phyloP scores from a whole-genome alignment of 2,113 vertebrate genomes.

The Benitochromis conjunctus region DNA sequence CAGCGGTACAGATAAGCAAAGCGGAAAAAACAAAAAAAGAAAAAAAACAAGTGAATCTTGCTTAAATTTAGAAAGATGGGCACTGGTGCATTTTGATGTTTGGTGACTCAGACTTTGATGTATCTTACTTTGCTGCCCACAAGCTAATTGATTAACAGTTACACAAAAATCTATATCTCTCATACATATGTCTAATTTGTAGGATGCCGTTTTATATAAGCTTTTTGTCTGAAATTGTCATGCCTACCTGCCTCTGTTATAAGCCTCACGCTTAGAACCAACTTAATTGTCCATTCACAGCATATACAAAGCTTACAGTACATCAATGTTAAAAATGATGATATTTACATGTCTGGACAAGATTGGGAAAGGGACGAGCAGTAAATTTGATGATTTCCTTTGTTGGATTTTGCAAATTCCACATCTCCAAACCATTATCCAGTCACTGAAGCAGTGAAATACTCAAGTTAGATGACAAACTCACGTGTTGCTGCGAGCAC shows the following conservation, averaged over 20 bases:
- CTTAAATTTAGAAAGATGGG: slow-evolving; percentile 18
- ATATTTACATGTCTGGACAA: slow-evolving; percentile 73
- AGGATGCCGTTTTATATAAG: slow-evolving; percentile 15
- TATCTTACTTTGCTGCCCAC: slow-evolving; percentile 35
- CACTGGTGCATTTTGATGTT: slow-evolving; percentile 31
- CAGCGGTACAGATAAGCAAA: slow-evolving; percentile 58
- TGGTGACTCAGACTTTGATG: slow-evolving; percentile 34
- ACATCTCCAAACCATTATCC: slow-evolving; percentile 50
- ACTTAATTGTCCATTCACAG: slow-evolving; percentile 62
- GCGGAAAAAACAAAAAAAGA: slow-evolving; percentile 1
- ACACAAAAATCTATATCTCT: slow-evolving; percentile 23
- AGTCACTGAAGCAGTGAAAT: slow-evolving; percentile 64
- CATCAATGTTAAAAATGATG: slow-evolving; percentile 61
- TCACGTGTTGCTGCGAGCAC: slow-evolving; percentile 48
- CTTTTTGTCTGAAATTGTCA: slow-evolving; percentile 28
- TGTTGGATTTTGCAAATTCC: slow-evolving; percentile 35
- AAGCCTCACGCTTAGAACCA: slow-evolving; percentile 17
- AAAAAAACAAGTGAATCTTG: slow-evolving; percentile 30
- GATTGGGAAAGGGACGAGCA: slow-evolving; percentile 2
- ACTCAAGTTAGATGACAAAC: slow-evolving; percentile 57
- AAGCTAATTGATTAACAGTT: slow-evolving; percentile 38
- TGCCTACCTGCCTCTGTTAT: slow-evolving; percentile 21
- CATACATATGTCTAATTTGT: slow-evolving; percentile 6
- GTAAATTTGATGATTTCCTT: slow-evolving; percentile 29
- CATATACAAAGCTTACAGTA: slow-evolving; percentile 72